Conservation (phyloP, 2,113 vertebrate genomes). For the Lampris incognitus region DNA sequence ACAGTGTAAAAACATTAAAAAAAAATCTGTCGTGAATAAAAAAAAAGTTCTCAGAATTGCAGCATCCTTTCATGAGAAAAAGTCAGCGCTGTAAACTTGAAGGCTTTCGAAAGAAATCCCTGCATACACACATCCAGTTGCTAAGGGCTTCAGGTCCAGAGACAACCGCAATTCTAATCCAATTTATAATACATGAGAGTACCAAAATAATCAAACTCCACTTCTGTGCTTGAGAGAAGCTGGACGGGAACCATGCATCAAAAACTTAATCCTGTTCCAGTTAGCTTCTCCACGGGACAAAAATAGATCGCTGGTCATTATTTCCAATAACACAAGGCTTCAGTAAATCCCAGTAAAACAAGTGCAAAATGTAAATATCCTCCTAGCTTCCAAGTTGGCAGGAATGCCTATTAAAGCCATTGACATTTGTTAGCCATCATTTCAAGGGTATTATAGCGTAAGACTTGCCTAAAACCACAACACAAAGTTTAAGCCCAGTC, state of each 20-base stretch:
- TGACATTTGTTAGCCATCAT: slow-evolving; percentile 51
- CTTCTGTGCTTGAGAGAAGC: slow-evolving; percentile 28
- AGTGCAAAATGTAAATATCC: slow-evolving; percentile 64
- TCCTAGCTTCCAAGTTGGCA: slow-evolving; percentile 50
- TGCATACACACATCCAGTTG: not conserved
- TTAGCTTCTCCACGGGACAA: slow-evolving; percentile 33
- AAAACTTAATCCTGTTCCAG: slow-evolving; percentile 60
- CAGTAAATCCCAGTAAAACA: slow-evolving; percentile 53
- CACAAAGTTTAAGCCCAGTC: not conserved
- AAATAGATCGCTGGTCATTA: slow-evolving; percentile 70
- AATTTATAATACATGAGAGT: slow-evolving; percentile 3
- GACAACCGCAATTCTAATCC: slow-evolving; percentile 5
- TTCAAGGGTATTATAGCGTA: slow-evolving; percentile 12
- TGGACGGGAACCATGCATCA: slow-evolving; percentile 26
- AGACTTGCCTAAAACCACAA: not conserved
- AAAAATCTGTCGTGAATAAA: not conserved
- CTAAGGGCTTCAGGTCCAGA: not conserved
- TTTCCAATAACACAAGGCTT: slow-evolving; percentile 68
- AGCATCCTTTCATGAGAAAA: not conserved
- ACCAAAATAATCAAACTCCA: slow-evolving; percentile 58
- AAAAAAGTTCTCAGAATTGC: not conserved
- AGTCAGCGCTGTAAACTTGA: not conserved
- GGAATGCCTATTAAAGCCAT: slow-evolving; percentile 29
- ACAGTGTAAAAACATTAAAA: too few species aligned
- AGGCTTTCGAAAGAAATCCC: not conserved